These are phyloP conservation scores for Rhynchopsitta pachyrhyncha DNA, from an alignment of 2,113 vertebrate species.

Conservation along the genomic window DNA sequence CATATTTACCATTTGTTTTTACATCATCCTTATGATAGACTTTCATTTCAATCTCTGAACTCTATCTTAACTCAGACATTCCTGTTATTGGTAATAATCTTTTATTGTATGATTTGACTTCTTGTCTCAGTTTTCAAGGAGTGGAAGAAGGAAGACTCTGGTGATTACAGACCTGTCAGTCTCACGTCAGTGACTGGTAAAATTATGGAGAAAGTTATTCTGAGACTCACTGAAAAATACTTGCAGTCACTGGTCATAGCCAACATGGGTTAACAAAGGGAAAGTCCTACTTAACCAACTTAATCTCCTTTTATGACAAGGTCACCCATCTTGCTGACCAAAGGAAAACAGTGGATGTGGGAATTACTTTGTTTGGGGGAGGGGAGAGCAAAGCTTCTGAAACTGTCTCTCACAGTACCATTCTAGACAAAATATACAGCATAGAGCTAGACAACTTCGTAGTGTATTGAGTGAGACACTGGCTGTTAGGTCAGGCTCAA, in stretches of 20 bases:
- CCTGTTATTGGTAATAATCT: neutral
- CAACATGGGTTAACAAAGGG: rapidly evolving
- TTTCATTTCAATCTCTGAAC: neutral
- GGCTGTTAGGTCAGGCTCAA: rapidly evolving
- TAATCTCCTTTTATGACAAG: neutral
- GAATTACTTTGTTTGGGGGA: neutral
- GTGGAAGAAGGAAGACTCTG: neutral
- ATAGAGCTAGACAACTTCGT: neutral
- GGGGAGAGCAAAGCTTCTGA: neutral
- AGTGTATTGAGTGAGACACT: rapidly evolving
- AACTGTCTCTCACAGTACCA: neutral
- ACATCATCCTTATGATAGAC: neutral
- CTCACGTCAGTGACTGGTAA: neutral
- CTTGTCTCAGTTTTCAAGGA: neutral
- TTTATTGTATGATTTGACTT: neutral
- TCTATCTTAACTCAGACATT: neutral
- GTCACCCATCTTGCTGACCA: neutral
- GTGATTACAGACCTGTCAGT: neutral
- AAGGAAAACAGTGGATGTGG: neutral
- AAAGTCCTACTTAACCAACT: neutral
- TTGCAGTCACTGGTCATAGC: neutral
- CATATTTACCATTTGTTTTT: neutral
- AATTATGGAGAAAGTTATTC: neutral
- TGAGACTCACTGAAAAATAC: neutral
- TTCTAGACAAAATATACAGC: neutral